Percentiles rank a stretch among this genome's conserved stretches.
phyloP scores from a whole-genome alignment of 2,113 vertebrate species.

The Misgurnus anguillicaudatus region DNA sequence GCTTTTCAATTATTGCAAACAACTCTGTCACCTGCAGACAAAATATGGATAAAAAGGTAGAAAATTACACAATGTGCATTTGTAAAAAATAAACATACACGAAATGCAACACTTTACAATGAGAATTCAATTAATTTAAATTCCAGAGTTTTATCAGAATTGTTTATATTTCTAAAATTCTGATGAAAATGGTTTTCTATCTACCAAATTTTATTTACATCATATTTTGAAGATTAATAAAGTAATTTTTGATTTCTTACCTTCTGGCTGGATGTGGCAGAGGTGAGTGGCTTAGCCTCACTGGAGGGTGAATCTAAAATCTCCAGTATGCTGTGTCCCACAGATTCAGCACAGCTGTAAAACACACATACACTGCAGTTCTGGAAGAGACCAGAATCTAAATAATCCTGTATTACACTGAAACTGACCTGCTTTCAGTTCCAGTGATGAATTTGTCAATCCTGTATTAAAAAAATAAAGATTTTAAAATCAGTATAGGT shows the following conservation, averaged over 20 bases:
- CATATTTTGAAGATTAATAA: neutral
- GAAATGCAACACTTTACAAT: neutral
- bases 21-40: conserved; percentile 81
- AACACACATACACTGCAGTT: conserved; percentile 38
- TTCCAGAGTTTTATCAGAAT: too few species aligned
- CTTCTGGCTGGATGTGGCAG: conserved; percentile 74
- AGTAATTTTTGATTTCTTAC: conserved; percentile 63
- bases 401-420: neutral
- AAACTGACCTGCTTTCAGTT: conserved; percentile 63
- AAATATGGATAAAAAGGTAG: neutral
- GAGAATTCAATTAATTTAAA: neutral
- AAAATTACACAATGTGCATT: neutral
- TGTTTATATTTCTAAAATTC: too few species aligned
- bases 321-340: conserved; percentile 64
- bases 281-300: conserved; percentile 68
- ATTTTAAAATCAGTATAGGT: neutral
- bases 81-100: neutral
- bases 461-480: conserved; percentile 56
- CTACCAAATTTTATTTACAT: neutral
- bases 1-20: conserved; percentile 89
- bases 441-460: conserved; percentile 63
- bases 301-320: conserved; percentile 70
- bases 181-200: too few species aligned
- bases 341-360: conserved; percentile 67
- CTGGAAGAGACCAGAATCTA: conserved; percentile 27